Base-by-base conservation (phyloP, 2,797 vertebrate genomes). In the Melanotaenia trifasciata region DNA sequence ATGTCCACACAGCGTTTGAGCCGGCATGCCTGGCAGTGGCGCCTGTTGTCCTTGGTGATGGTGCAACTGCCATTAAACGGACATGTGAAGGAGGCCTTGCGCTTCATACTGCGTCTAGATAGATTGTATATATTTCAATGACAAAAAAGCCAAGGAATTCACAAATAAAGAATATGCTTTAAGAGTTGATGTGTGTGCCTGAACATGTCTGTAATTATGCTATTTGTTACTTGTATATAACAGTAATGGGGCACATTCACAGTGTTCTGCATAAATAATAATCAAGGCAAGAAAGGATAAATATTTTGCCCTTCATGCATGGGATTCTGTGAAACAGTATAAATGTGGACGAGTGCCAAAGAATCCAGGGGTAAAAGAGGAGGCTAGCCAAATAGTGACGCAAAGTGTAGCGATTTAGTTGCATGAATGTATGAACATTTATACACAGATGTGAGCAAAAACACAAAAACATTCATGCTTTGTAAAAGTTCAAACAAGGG, bases 31-130 rank as follows among this genome's bases (percentile, higher is more conserved):
- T 99, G 98, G 94, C 98, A 99, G 91, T 99, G 98, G 51, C 98
- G 95, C 68, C 98, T 94, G 95, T 99, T 99, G 93, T 99, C 98
- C 94, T 98, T 99, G 93, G 98, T 99, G 94, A 99, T 99, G 83
- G 90, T 92, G 87, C 98, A 99, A 92, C 95, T 96, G 13, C 96
- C 94, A 0, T 94, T 98, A 93, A 99, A 99, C 12, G 97, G 98
- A 76, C 98, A 99, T 0, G 96, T 98, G 91, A 99, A 99, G 76
- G 91, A 88, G 0, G 97, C 97, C 86, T 98, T 98, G 66, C 96
- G 95, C 90, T 99, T 99, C 98, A 99, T 99, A 83, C 98, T 99
- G 84, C 98, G 96, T 89, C 98, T 99, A 24, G 62, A 89, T 20
- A 54, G 73, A 83, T 28, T 13, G 30, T 1, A 78, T 5, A 77